A percentile compares a stretch with the other conserved stretches of the same genome.
Conservation (phyloP, 2,113 vertebrate species). For the Piaya cayana region DNA sequence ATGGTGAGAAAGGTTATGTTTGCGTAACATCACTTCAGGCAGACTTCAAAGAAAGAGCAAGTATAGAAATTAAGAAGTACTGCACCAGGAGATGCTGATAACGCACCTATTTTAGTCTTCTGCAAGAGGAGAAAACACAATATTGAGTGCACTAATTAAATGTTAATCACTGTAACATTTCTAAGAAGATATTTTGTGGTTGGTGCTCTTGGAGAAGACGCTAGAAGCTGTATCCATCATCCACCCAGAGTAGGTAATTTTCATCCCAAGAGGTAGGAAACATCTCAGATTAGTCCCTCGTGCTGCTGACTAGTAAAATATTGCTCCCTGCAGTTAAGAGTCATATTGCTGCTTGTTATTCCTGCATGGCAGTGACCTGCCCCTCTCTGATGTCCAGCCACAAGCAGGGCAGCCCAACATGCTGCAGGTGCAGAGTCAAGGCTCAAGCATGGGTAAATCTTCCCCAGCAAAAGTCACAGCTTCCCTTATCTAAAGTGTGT, state of each 20-base stretch:
- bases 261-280: neutral
- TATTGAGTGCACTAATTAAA: neutral
- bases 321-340: neutral
- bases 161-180: neutral
- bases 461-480: neutral
- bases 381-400: neutral
- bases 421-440: neutral
- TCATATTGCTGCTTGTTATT: accelerated
- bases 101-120: neutral
- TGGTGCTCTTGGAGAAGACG: neutral
- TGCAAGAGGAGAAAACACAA: neutral
- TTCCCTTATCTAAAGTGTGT: neutral
- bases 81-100: neutral
- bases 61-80: neutral
- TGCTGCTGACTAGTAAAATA: too few species aligned
- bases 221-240: neutral
- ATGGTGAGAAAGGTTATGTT: neutral
- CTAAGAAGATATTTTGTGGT: neutral
- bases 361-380: accelerated
- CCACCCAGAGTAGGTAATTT: neutral
- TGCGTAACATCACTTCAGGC: neutral
- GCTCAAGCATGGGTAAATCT: neutral
- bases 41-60: neutral
- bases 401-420: neutral
- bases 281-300: neutral